A percentile compares a stretch with the other conserved stretches of the same genome.
phyloP scores from a whole-genome alignment of 1,140 invertebrate genomes.

The Solenopsis invicta region DNA sequence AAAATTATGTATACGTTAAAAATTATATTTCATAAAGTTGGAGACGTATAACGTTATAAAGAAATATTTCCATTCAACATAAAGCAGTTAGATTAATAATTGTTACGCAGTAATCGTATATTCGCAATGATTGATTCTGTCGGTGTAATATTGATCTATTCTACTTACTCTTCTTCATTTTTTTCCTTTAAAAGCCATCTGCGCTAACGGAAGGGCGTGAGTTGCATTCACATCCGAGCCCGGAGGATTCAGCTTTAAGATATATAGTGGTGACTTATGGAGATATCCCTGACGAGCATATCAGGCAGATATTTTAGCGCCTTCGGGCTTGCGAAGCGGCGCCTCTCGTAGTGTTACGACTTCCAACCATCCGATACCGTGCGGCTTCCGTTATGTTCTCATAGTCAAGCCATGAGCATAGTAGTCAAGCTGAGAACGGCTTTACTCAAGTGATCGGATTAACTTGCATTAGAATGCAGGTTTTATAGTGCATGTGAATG shows the following conservation, averaged over 20 bases:
- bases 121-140: not conserved
- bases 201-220: not conserved
- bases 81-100: not conserved
- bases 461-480: constrained; percentile 30
- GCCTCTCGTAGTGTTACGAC: constrained; percentile 10
- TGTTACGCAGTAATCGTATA: not conserved
- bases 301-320: constrained; percentile 37
- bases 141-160: constrained; percentile 1
- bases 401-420: constrained; percentile 4
- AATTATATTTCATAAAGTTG: not conserved
- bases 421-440: not conserved
- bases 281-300: constrained; percentile 46
- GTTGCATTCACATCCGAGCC: not conserved
- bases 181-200: not conserved
- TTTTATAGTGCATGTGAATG: constrained; percentile 7
- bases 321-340: not conserved
- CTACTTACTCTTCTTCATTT: not conserved
- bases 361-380: constrained; percentile 45
- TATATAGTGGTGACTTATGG: constrained; percentile 28
- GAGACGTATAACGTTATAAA: not conserved
- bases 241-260: not conserved
- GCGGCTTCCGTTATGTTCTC: constrained; percentile 6
- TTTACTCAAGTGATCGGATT: constrained; percentile 50
- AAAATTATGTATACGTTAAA: not conserved
- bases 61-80: not conserved